These are phyloP conservation scores for Pegea sp. DNA, from an alignment of 23 tunicate genomes.

Conservation along the genomic window DNA sequence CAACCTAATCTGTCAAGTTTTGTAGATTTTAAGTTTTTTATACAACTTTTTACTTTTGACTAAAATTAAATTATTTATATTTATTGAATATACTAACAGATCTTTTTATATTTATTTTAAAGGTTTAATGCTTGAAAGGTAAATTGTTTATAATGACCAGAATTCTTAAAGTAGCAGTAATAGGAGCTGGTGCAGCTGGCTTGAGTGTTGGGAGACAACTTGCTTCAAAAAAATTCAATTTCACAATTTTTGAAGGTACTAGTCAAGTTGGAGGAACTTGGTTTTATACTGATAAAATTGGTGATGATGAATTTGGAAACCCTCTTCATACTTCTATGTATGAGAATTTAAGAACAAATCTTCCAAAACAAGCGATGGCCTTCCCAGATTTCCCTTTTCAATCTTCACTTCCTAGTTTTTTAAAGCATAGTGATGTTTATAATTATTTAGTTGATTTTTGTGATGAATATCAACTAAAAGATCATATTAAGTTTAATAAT, in stretches of 20 bases:
- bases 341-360: constrained; percentile 63
- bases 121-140: too few species aligned
- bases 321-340: constrained; percentile 78
- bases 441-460: constrained; percentile 32
- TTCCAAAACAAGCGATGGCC: constrained; percentile 77
- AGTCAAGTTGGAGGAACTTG: constrained; percentile 65
- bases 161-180: constrained; percentile 25
- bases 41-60: too few species aligned
- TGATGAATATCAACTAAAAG: constrained; percentile 10
- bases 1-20: too few species aligned
- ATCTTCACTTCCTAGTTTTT: constrained; percentile 28
- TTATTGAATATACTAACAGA: too few species aligned
- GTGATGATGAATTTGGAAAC: constrained; percentile 36
- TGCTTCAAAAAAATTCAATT: constrained; percentile 1
- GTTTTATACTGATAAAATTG: constrained; percentile 42
- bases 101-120: too few species aligned
- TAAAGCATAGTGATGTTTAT: constrained; percentile 24
- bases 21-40: too few species aligned
- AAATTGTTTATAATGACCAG: too few species aligned
- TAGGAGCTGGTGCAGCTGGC: constrained; percentile 83
- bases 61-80: too few species aligned
- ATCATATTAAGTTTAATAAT: constrained; percentile 28
- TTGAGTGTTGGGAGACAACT: constrained; percentile 63
- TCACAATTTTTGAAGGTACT: constrained; percentile 36
- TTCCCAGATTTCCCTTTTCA: constrained; percentile 71